phyloP scores from a whole-genome alignment of 2,797 vertebrate genomes.

The Mycteria americana region DNA sequence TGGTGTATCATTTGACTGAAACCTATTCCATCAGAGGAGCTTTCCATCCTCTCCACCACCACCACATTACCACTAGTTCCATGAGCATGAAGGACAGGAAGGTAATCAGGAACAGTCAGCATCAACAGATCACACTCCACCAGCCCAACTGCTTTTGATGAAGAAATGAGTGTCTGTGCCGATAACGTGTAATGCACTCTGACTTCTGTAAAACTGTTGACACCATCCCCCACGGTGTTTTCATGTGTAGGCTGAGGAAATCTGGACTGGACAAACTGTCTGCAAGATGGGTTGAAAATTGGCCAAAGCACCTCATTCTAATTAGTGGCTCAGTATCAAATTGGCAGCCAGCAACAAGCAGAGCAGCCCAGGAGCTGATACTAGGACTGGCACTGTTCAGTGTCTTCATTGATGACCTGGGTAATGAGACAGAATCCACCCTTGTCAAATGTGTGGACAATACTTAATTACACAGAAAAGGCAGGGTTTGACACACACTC shows the following conservation, averaged over 20 bases:
- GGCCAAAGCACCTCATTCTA: constrained; percentile 14
- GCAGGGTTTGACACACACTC: background rate
- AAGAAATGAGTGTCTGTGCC: background rate
- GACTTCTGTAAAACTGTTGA: constrained; percentile 5
- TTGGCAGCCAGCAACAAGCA: background rate
- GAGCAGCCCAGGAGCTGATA: background rate
- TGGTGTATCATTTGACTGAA: background rate
- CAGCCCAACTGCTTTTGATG: background rate
- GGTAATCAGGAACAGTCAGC: background rate
- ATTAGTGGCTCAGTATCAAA: background rate
- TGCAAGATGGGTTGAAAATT: constrained; percentile 8
- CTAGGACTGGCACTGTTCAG: background rate
- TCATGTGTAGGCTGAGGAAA: background rate
- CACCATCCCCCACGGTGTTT: background rate
- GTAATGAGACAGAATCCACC: background rate
- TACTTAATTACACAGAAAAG: background rate
- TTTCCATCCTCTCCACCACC: background rate
- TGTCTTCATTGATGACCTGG: background rate
- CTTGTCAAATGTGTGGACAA: background rate
- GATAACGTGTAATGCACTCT: background rate
- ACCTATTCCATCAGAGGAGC: background rate
- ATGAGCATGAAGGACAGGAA: background rate
- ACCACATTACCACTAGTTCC: background rate
- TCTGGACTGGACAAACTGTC: background rate
- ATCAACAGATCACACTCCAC: background rate